These are phyloP conservation scores for Enoplosus armatus DNA, from an alignment of 2,797 vertebrate genomes.

Conservation along the genomic window DNA sequence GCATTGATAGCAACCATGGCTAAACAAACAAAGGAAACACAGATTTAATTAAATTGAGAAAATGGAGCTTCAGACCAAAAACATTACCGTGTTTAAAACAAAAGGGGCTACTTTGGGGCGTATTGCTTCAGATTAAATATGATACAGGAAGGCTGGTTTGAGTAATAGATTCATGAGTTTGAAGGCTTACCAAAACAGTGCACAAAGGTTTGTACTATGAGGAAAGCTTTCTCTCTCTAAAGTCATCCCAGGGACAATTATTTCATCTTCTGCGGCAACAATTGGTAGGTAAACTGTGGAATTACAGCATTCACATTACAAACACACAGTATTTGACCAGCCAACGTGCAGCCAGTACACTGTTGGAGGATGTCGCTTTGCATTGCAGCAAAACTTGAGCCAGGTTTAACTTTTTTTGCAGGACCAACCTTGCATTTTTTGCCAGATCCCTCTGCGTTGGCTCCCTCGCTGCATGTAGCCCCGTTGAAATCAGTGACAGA, in stretches of 20 bases:
- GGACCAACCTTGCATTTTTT: neutral
- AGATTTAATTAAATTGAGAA: neutral
- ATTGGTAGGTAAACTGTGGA: neutral
- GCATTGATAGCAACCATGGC: neutral
- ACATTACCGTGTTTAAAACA: neutral
- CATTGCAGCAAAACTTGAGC: neutral
- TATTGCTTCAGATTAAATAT: neutral
- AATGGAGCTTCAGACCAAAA: neutral
- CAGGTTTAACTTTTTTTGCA: neutral
- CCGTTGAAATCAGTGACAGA: neutral
- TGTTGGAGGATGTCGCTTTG: neutral
- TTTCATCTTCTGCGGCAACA: neutral
- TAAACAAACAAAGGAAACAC: neutral
- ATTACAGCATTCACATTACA: neutral
- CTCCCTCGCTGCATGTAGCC: neutral
- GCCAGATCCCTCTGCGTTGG: accelerated
- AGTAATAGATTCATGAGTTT: neutral
- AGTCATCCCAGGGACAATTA: neutral
- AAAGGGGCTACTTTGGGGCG: neutral
- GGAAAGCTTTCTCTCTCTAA: neutral
- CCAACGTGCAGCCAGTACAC: neutral
- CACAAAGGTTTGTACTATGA: neutral
- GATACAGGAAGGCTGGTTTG: neutral
- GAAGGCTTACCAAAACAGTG: neutral
- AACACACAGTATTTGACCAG: neutral